A percentile compares a stretch with the other conserved stretches of the same genome.
Evolutionary conservation across 2,113 vertebrate genomes (phyloP).

Genomic region (Apistogramma diplotaenia): DNA sequence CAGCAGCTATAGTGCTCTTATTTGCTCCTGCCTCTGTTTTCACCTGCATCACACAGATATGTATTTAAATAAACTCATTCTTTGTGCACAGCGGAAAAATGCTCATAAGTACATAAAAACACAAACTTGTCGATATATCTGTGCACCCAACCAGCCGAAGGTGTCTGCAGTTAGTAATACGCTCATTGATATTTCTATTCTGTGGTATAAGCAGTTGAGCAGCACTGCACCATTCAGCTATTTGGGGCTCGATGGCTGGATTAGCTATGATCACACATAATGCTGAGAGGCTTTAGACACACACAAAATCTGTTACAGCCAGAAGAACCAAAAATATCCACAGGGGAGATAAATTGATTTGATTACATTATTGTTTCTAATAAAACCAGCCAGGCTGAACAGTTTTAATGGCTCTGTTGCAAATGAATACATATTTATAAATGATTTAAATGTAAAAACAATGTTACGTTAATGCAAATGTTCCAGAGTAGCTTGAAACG

Average conservation of each 20-base stretch:
- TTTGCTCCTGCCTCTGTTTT: not conserved
- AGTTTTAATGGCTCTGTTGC: not conserved
- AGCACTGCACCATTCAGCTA: slow-evolving; percentile 40
- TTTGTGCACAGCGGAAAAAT: not conserved
- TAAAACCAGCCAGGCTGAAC: not conserved
- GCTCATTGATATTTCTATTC: slow-evolving; percentile 59
- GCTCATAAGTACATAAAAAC: not conserved
- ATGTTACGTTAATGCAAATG: not conserved
- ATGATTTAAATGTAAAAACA: not conserved
- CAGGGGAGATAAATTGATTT: slow-evolving; percentile 14
- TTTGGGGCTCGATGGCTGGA: slow-evolving; percentile 59
- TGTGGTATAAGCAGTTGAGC: slow-evolving; percentile 62
- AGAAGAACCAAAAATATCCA: slow-evolving; percentile 20
- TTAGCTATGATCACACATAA: slow-evolving; percentile 66
- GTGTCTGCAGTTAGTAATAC: slow-evolving; percentile 41
- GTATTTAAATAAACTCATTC: not conserved
- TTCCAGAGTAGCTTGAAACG: not conserved
- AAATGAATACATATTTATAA: not conserved
- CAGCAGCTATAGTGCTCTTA: not conserved
- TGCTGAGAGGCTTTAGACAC: slow-evolving; percentile 56
- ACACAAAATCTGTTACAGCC: slow-evolving; percentile 40
- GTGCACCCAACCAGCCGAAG: slow-evolving; percentile 9
- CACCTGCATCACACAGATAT: not conserved
- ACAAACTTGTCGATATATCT: not conserved
- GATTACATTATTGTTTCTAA: slow-evolving; percentile 1